These are phyloP conservation scores for Archips xylosteana DNA, from an alignment of 2,888 invertebrate species.

Conservation along the genomic window DNA sequence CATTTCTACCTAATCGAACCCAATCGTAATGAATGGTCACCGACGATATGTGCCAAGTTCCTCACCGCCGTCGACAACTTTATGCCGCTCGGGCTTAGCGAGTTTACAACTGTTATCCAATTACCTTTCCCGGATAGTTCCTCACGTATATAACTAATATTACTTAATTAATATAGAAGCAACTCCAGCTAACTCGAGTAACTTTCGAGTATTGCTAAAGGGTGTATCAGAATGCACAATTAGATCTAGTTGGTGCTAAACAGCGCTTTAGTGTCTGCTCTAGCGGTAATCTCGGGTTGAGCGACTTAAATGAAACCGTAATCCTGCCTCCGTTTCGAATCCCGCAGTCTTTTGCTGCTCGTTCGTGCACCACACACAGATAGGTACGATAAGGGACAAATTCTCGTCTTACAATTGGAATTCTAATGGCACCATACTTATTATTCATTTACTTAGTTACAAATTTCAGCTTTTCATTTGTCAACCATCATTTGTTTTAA, in stretches of 20 bases:
- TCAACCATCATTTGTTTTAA: not conserved
- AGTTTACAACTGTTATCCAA: constrained; percentile 41
- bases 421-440: constrained; percentile 5
- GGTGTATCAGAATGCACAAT: constrained; percentile 24
- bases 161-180: constrained; percentile 22
- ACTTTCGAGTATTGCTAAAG: constrained; percentile 10
- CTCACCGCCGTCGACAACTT: constrained; percentile 27
- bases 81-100: constrained; percentile 26
- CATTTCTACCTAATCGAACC: not conserved
- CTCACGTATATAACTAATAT: constrained; percentile 23
- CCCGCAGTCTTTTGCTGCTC: not conserved
- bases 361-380: not conserved
- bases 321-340: not conserved
- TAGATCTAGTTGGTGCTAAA: constrained; percentile 11
- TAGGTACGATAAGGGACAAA: not conserved
- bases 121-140: constrained; percentile 34
- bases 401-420: constrained; percentile 6
- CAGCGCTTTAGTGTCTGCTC: not conserved
- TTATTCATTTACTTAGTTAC: not conserved
- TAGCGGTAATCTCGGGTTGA: not conserved
- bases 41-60: constrained; percentile 24
- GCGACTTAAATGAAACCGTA: constrained; percentile 10
- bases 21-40: constrained; percentile 17
- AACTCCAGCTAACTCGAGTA: constrained; percentile 14
- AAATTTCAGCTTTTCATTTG: too few species aligned